Evolutionary conservation across 1,140 invertebrate genomes (phyloP).

Genomic region (Bombus ignitus): DNA sequence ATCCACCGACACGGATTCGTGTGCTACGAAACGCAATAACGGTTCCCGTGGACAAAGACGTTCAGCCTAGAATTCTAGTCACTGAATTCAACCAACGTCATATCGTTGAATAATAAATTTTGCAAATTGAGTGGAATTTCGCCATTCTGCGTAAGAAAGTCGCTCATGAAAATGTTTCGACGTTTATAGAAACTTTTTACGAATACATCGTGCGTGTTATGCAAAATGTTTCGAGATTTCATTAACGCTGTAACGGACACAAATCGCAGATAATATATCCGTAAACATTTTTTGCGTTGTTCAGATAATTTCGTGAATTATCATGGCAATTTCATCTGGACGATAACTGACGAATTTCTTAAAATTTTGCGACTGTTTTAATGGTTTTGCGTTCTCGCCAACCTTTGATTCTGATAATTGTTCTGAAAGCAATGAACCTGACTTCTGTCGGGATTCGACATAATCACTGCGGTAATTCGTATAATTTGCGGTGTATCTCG

Average conservation of each 20-base stretch:
- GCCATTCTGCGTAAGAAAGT: background rate
- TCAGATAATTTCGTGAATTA: no score
- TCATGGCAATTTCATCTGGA: no score
- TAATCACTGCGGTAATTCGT: conserved; percentile 28
- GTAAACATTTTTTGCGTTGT: no score
- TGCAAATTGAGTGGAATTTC: background rate
- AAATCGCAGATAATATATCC: no score
- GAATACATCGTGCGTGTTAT: background rate
- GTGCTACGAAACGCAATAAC: conserved; percentile 12
- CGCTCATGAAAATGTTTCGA: background rate
- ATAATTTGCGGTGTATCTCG: conserved; percentile 31
- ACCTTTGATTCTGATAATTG: background rate
- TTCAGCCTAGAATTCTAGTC: conserved; percentile 3
- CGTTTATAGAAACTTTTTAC: background rate
- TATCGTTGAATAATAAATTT: background rate
- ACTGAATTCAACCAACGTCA: background rate
- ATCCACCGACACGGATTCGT: background rate
- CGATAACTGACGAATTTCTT: background rate
- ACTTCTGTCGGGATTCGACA: conserved; percentile 8
- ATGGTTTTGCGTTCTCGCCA: background rate
- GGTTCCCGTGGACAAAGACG: background rate
- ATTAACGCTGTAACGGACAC: background rate
- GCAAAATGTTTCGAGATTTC: background rate
- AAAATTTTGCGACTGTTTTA: no score
- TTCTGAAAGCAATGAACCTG: conserved; percentile 1